Evolutionary conservation across 2,113 vertebrate species (phyloP), one percentile per base, ranked within the genome.

Genomic region (Callionymus lyra): DNA sequence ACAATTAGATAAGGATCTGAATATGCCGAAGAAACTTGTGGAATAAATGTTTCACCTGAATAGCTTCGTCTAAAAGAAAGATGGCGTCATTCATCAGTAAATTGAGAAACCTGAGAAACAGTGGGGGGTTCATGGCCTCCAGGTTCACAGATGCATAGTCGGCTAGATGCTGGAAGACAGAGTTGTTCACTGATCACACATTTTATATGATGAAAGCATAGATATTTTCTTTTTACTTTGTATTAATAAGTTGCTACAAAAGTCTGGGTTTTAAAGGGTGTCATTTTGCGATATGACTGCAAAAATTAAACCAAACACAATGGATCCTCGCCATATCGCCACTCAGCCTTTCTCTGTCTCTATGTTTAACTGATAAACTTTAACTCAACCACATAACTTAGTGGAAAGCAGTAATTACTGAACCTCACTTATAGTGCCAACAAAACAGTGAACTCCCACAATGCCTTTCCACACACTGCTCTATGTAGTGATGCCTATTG

Each of bases 11-110:
- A 12, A 36, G 12, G 11, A 13, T 12, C 6, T 35, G 12, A 12
- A 35, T 35, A 12, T 34, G 12, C 32, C 9, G 32, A 2, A 34
- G 6, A 35, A 4, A 8, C 21, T 35, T 9, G 34, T 12, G 3
- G 16, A 1, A 38, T 38, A 16, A 38, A 15, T 38, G 16, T 33
- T 52, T 56, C 60, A 99, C 95, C 93, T 99, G 94, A 82, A 99
- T 99, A 47, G 95, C 95, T 76, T 99, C 95, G 52, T 99, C 95
- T 74, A 99, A 55, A n/a, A 99, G 80, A 66, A 94, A 99, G 50
- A 97, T 89, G 44, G 94, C 94, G 65, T 99, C 95, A 0, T 99
- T 99, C 91, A 97, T 97, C 31, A 99, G 84, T 61, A 99, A 65
- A 54, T 98, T 99, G 19, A 99, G 88, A 71, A 93, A 99, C 63